These are phyloP conservation scores for Elgaria multicarinata DNA, from an alignment of 2,113 vertebrate species.

Conservation along the genomic window DNA sequence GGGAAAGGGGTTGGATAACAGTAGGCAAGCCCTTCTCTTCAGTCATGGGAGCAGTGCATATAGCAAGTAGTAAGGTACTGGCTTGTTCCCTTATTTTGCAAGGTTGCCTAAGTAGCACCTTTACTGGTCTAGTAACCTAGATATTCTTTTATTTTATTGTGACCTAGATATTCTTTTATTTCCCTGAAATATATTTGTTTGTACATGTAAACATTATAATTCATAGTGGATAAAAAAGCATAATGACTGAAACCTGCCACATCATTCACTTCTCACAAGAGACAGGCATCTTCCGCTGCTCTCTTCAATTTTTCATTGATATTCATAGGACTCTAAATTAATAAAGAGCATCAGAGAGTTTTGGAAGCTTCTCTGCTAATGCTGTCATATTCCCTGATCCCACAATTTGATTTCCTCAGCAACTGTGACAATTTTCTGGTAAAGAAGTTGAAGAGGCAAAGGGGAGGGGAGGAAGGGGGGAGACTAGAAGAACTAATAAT, in stretches of 20 bases:
- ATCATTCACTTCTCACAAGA: neutral
- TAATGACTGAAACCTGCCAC: neutral
- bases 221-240: neutral
- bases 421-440: slow-evolving; percentile 12
- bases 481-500: neutral
- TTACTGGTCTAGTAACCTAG: neutral
- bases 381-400: slow-evolving; percentile 1
- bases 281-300: neutral
- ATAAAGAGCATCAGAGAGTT: slow-evolving; percentile 26
- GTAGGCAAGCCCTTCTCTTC: too few species aligned
- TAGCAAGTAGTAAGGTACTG: neutral
- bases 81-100: neutral
- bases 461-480: neutral
- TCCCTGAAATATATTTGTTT: neutral
- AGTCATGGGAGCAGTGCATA: neutral
- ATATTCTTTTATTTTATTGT: too few species aligned
- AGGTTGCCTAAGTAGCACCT: neutral
- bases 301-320: neutral
- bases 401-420: slow-evolving; percentile 10
- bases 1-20: neutral
- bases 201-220: neutral
- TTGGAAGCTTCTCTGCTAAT: neutral
- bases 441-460: neutral
- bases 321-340: slow-evolving; percentile 11
- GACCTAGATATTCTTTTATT: neutral